Conservation (phyloP, 2,113 vertebrate genomes). For the Phaethon lepturus region DNA sequence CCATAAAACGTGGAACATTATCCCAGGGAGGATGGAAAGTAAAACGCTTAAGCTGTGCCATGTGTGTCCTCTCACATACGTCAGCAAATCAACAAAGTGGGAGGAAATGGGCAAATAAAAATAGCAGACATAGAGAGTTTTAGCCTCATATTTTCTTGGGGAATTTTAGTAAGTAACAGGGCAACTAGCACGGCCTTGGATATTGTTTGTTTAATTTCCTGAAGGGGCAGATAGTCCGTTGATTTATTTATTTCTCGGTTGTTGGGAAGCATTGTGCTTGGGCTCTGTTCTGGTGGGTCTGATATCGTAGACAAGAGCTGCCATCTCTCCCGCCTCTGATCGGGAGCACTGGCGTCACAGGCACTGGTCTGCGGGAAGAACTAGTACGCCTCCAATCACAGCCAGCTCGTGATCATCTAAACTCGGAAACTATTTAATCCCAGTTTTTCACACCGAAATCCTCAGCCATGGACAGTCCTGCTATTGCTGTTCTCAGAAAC, state of each 20-base stretch:
- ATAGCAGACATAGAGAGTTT: neutral
- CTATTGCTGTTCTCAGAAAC: neutral
- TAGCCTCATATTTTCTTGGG: neutral
- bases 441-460: neutral
- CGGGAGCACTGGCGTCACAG: neutral
- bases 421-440: neutral
- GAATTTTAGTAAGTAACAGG: neutral
- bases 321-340: rapidly evolving
- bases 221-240: neutral
- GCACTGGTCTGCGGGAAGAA: neutral
- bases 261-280: neutral
- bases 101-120: neutral
- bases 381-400: neutral
- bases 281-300: neutral
- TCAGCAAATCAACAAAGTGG: neutral
- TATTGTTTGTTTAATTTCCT: neutral
- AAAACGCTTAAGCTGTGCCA: neutral
- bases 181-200: neutral
- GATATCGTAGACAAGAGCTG: neutral
- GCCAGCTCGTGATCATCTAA: neutral
- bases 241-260: neutral
- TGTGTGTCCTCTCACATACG: neutral
- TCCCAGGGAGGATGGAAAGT: neutral
- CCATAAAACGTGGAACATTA: neutral
- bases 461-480: neutral